Evolutionary conservation across 92 coral and sea anemone genomes (phyloP).

Genomic region (Isaurus tuberculatus): DNA sequence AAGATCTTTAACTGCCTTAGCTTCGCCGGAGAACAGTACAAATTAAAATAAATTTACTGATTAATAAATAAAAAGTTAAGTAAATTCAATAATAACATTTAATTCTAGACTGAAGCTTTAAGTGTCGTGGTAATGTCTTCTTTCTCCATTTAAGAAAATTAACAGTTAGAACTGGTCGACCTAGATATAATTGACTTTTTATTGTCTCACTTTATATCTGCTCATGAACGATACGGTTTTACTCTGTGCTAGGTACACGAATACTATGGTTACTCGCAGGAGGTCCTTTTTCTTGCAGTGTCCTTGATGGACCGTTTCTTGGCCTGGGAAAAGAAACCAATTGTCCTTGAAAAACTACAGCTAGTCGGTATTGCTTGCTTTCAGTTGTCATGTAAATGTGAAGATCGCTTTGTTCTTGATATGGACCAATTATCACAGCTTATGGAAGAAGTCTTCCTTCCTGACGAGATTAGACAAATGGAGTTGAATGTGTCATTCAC

Average conservation of each 20-base stretch:
- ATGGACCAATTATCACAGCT: constrained; percentile 51
- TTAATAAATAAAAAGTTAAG: no score
- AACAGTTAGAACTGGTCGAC: no score
- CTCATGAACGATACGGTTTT: not conserved
- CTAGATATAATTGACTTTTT: no score
- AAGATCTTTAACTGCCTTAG: no score
- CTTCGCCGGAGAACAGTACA: no score
- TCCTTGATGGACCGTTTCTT: constrained; percentile 65
- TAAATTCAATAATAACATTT: no score
- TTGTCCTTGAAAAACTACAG: constrained; percentile 57
- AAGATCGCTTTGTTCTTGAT: constrained; percentile 70
- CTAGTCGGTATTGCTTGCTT: constrained; percentile 65
- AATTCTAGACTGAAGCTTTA: no score
- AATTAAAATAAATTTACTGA: no score
- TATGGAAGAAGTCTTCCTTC: constrained; percentile 59
- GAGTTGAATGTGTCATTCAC: constrained; percentile 50
- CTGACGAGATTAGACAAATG: constrained; percentile 57
- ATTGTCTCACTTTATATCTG: not conserved
- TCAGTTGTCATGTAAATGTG: constrained; percentile 68
- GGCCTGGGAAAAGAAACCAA: constrained; percentile 36
- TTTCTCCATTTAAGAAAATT: no score
- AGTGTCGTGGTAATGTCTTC: no score
- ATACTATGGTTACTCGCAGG: constrained; percentile 66
- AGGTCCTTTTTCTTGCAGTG: constrained; percentile 63
- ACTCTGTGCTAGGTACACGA: constrained; percentile 54